Conservation (phyloP, 2,797 vertebrate species). For the Eutrigla gurnardus region DNA sequence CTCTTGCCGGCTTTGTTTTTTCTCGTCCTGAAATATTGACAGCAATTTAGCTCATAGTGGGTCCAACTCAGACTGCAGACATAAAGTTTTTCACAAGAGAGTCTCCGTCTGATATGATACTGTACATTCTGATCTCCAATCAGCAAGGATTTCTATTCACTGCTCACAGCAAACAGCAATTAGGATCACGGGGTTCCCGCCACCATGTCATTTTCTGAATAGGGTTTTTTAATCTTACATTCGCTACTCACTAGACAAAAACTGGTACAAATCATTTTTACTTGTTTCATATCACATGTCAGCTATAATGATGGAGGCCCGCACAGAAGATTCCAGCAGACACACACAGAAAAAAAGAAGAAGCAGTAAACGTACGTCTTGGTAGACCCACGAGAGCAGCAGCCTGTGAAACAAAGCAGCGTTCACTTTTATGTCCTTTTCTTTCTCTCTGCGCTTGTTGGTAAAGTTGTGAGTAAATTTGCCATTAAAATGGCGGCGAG, state of each 20-base stretch:
- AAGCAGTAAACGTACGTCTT: slow-evolving; percentile 66
- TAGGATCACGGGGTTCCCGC: slow-evolving; percentile 37
- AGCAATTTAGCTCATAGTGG: slow-evolving; percentile 9
- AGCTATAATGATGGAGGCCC: slow-evolving; percentile 81
- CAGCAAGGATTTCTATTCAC: slow-evolving; percentile 12
- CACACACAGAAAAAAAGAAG: slow-evolving; percentile 7
- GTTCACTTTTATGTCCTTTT: slow-evolving; percentile 66
- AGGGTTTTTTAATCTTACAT: slow-evolving; percentile 68
- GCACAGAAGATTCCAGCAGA: slow-evolving; percentile 68
- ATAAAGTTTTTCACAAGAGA: slow-evolving; percentile 1
- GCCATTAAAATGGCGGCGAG: slow-evolving; percentile 74
- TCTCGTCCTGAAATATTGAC: slow-evolving; percentile 1
- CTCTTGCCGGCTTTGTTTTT: neutral
- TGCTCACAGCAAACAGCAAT: slow-evolving; percentile 55
- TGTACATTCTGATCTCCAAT: slow-evolving; percentile 12
- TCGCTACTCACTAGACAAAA: slow-evolving; percentile 57
- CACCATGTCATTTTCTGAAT: slow-evolving; percentile 45
- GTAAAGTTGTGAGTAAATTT: slow-evolving; percentile 76
- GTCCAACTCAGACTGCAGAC: neutral
- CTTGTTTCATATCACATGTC: slow-evolving; percentile 80
- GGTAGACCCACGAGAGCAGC: slow-evolving; percentile 77
- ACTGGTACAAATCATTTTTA: slow-evolving; percentile 69
- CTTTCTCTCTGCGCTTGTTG: slow-evolving; percentile 50
- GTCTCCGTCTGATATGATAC: slow-evolving; percentile 5
- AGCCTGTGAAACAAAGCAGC: slow-evolving; percentile 78